phyloP scores from a whole-genome alignment of 2,888 invertebrate genomes.

The Dolomedes plantarius region DNA sequence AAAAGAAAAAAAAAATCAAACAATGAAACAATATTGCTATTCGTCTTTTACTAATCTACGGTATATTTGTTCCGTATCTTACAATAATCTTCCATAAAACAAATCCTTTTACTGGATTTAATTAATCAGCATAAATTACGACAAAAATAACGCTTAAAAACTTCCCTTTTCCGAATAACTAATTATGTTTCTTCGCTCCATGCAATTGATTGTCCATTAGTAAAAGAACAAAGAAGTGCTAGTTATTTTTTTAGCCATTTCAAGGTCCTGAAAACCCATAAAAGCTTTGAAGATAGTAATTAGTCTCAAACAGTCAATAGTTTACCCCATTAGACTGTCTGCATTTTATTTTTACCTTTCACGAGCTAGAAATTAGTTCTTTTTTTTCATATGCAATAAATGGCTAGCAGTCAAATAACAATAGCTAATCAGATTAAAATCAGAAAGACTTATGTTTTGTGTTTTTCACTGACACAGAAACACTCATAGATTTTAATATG shows the following conservation, averaged over 20 bases:
- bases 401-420: not conserved
- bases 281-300: not conserved
- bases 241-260: not conserved
- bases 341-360: not conserved
- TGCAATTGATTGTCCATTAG: slow-evolving; percentile 2
- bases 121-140: too few species aligned
- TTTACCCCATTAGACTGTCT: not conserved
- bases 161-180: too few species aligned
- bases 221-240: not conserved
- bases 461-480: too few species aligned
- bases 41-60: too few species aligned
- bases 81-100: too few species aligned
- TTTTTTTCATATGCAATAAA: not conserved
- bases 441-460: too few species aligned
- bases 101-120: too few species aligned
- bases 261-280: not conserved
- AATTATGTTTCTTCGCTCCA: not conserved
- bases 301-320: not conserved
- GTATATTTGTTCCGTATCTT: too few species aligned
- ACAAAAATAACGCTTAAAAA: too few species aligned
- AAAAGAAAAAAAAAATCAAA: too few species aligned
- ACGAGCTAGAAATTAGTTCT: not conserved
- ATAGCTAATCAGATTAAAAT: not conserved
- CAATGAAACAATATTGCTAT: too few species aligned
- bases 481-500: too few species aligned